Conservation (phyloP, 2,797 vertebrate genomes). For the Ctenosaura bakeri region DNA sequence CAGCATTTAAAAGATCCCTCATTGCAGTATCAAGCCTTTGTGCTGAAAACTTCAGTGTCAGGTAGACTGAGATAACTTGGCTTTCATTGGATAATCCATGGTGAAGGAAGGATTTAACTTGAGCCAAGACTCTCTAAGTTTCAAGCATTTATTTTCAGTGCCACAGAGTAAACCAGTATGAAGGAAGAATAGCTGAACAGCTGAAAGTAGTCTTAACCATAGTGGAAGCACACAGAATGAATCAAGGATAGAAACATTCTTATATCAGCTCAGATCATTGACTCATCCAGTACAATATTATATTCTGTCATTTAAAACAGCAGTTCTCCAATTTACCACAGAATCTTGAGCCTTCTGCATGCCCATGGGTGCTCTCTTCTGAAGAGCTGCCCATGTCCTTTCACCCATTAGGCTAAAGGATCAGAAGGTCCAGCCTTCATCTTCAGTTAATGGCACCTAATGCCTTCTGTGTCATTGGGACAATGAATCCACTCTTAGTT, state of each 20-base stretch:
- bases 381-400: background rate
- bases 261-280: background rate
- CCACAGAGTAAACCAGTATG: background rate
- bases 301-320: background rate
- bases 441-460: background rate
- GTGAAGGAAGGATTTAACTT: background rate
- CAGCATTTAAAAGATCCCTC: background rate
- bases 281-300: no score
- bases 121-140: no score
- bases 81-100: background rate
- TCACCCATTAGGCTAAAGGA: background rate
- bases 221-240: background rate
- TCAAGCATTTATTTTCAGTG: background rate
- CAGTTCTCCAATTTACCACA: no score
- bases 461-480: no score
- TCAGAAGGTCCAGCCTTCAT: background rate
- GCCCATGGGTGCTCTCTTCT: no score
- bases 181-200: background rate
- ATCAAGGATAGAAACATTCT: background rate
- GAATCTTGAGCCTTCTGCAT: background rate
- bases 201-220: background rate
- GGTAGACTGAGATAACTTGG: background rate
- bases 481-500: no score
- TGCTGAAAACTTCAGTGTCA: background rate
- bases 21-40: background rate